phyloP scores from a whole-genome alignment of 1,140 invertebrate species.

The Gryon sp. region DNA sequence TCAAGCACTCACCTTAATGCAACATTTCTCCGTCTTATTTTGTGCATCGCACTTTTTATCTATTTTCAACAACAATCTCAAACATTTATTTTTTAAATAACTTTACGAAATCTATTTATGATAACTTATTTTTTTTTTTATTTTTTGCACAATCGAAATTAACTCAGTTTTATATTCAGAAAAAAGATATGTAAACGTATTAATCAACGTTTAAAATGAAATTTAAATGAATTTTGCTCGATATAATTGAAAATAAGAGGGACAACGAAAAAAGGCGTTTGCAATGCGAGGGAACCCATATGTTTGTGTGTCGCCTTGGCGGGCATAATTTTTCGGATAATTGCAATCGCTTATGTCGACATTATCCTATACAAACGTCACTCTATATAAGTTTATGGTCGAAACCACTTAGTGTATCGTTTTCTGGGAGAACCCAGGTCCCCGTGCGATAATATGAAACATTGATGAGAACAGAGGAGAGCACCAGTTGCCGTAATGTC shows the following conservation, averaged over 20 bases:
- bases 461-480: conserved; percentile 71
- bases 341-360: conserved; percentile 58
- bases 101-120: no score
- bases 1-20: no score
- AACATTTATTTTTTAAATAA: no score
- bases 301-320: conserved; percentile 49
- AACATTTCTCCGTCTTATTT: no score
- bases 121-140: no score
- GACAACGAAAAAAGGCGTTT: conserved; percentile 14
- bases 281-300: conserved; percentile 37
- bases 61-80: no score
- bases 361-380: conserved; percentile 62
- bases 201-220: no score
- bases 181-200: no score
- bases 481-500: conserved; percentile 36
- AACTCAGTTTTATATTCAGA: no score
- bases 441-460: conserved; percentile 73
- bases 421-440: conserved; percentile 55
- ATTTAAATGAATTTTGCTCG: conserved; percentile 18
- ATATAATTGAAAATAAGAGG: conserved; percentile 20
- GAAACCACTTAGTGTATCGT: conserved; percentile 78
- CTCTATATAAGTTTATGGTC: conserved; percentile 74
- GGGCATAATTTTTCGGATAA: conserved; percentile 57
- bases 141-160: no score
- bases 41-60: no score